Conservation (phyloP, 2,797 vertebrate genomes). For the Sciurus vulgaris region DNA sequence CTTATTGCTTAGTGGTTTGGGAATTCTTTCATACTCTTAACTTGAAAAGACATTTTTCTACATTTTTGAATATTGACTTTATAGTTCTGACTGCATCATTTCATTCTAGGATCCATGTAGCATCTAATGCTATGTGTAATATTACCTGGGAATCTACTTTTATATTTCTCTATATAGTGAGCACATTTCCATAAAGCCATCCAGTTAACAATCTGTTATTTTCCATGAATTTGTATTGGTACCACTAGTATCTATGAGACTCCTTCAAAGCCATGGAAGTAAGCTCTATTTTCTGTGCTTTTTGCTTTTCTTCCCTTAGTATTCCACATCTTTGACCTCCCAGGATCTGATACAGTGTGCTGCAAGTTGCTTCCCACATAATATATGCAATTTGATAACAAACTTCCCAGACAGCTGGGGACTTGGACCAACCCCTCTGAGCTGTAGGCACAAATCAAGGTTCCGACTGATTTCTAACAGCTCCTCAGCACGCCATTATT, state of each 20-base stretch:
- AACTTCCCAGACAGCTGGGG: background rate
- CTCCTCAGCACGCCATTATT: background rate
- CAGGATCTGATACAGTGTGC: background rate
- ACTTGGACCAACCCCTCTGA: background rate
- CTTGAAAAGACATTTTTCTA: background rate
- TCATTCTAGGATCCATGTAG: background rate
- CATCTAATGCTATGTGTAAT: background rate
- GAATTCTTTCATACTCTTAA: background rate
- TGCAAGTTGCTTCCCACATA: background rate
- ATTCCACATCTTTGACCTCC: background rate
- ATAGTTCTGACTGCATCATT: background rate
- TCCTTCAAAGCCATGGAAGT: background rate
- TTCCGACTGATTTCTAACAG: background rate
- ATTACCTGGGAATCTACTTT: background rate
- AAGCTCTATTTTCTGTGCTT: background rate
- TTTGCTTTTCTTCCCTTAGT: background rate
- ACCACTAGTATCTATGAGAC: background rate
- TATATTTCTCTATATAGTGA: conserved; percentile 5
- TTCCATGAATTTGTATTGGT: background rate
- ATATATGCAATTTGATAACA: background rate
- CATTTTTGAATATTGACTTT: background rate
- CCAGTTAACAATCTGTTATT: background rate
- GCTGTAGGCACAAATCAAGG: background rate
- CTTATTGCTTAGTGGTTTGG: background rate
- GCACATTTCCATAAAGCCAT: accelerated